Conservation (phyloP, 2,113 vertebrate species). For the Ahaetulla prasina region DNA sequence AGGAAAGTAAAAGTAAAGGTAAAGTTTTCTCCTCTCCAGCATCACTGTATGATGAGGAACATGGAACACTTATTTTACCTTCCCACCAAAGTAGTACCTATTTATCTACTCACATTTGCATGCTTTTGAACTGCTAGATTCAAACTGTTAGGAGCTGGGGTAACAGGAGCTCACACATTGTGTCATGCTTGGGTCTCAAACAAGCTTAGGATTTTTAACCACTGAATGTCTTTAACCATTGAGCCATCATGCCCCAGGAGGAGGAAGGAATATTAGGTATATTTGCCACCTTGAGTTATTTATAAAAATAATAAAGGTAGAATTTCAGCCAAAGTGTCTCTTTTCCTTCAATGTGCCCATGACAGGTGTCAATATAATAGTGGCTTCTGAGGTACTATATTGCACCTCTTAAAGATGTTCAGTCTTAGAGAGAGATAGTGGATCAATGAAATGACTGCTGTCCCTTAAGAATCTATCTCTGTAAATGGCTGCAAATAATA, state of each 20-base stretch:
- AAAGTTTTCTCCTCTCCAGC: background rate
- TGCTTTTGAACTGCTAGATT: background rate
- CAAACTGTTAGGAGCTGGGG: background rate
- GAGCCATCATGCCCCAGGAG: background rate
- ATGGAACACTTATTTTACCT: background rate
- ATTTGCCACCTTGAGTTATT: background rate
- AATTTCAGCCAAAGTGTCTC: background rate
- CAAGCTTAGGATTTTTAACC: background rate
- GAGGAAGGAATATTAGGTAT: background rate
- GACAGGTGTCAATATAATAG: background rate
- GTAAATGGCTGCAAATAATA: background rate
- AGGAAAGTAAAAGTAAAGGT: background rate
- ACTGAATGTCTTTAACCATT: background rate
- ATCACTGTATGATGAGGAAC: background rate
- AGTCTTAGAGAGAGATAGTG: background rate
- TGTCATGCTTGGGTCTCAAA: background rate
- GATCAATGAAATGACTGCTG: background rate
- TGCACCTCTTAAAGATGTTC: background rate
- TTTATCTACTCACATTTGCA: background rate
- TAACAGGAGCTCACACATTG: background rate
- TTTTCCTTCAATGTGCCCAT: background rate
- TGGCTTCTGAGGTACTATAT: background rate
- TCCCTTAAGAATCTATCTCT: background rate
- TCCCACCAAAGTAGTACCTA: background rate
- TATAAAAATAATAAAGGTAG: no score